phyloP scores from a whole-genome alignment of 2,113 vertebrate species.

The Cepphus grylle region DNA sequence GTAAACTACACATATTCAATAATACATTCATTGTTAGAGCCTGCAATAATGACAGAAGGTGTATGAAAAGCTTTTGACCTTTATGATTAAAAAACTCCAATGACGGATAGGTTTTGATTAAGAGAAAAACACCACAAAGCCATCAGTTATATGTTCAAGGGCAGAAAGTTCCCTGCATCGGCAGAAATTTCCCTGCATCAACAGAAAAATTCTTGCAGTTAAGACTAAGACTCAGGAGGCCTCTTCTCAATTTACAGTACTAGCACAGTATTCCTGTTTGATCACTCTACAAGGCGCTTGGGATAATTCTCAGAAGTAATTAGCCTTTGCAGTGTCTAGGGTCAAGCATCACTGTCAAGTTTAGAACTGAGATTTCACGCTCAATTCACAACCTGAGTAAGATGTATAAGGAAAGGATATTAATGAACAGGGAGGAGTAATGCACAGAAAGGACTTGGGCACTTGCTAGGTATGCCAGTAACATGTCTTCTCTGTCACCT shows the following conservation, averaged over 20 bases:
- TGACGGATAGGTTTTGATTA: background rate
- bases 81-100: background rate
- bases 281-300: background rate
- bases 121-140: background rate
- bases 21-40: background rate
- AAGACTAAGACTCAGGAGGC: background rate
- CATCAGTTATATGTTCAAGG: background rate
- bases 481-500: background rate
- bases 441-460: background rate
- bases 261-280: background rate
- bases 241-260: background rate
- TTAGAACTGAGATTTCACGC: background rate
- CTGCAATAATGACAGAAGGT: background rate
- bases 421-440: background rate
- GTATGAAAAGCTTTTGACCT: background rate
- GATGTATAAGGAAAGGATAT: background rate
- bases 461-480: background rate
- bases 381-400: background rate
- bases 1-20: background rate
- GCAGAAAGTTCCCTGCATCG: background rate
- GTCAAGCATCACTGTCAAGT: background rate
- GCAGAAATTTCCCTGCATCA: background rate
- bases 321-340: background rate
- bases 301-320: conserved; percentile 4
- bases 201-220: background rate